phyloP scores from a whole-genome alignment of 2,113 vertebrate species.

The Xiphias gladius region DNA sequence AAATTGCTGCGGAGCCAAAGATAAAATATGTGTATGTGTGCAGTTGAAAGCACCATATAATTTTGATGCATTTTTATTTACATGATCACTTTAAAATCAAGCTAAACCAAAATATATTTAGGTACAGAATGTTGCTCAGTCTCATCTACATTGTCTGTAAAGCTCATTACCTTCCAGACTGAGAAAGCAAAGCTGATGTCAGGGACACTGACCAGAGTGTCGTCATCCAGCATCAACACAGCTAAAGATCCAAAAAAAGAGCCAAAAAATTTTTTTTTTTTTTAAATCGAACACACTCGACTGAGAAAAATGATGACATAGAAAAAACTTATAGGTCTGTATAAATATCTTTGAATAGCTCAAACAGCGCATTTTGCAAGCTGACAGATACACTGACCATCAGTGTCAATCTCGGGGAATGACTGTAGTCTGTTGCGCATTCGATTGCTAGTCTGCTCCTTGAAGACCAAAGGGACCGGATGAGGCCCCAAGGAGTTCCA shows the following conservation, averaged over 20 bases:
- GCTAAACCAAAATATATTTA: not conserved
- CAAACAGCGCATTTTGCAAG: not conserved
- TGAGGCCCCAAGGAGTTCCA: slow-evolving; percentile 93
- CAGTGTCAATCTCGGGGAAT: slow-evolving; percentile 92
- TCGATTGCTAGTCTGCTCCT: slow-evolving; percentile 88
- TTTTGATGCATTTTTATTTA: not conserved
- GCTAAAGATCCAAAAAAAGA: slow-evolving; percentile 77
- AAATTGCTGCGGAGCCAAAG: slow-evolving; percentile 89
- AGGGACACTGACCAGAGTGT: slow-evolving; percentile 92
- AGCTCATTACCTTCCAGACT: slow-evolving; percentile 92
- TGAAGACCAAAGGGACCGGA: slow-evolving; percentile 92
- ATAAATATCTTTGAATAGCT: not conserved
- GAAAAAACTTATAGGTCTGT: too few relatives aligned
- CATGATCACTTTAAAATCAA: not conserved
- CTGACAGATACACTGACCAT: slow-evolving; percentile 79
- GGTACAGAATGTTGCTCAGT: not conserved
- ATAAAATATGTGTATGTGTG: not conserved
- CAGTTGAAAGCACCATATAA: not conserved
- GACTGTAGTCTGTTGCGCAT: slow-evolving; percentile 94
- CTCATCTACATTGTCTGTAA: not conserved
- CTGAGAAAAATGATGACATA: not conserved
- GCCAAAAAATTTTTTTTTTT: too few relatives aligned
- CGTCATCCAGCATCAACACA: slow-evolving; percentile 95
- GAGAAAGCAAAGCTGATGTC: slow-evolving; percentile 95
- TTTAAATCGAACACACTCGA: too few relatives aligned